Conservation (phyloP, 2,797 vertebrate genomes). For the Tarsius wallacei region DNA sequence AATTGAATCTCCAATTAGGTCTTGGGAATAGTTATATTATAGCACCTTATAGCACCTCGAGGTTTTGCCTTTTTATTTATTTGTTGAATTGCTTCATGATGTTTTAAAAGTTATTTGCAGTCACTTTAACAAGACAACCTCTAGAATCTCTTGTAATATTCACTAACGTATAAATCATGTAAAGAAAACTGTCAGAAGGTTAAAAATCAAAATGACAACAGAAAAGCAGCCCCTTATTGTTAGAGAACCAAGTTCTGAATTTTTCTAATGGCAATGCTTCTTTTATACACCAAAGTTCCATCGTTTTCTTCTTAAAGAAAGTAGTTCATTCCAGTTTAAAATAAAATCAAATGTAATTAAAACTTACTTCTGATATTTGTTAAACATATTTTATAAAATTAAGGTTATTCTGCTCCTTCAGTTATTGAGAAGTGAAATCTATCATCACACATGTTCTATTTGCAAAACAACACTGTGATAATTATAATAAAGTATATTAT, state of each 20-base stretch:
- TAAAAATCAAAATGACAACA: conserved; percentile 43
- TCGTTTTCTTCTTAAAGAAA: conserved; percentile 61
- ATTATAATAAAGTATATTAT: neutral
- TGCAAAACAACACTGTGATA: conserved; percentile 42
- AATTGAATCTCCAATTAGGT: conserved; percentile 60
- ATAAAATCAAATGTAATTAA: conserved; percentile 60
- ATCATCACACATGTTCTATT: neutral
- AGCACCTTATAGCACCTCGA: neutral
- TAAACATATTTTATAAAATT: conserved; percentile 21
- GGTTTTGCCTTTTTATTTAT: conserved; percentile 35
- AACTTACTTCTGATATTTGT: conserved; percentile 47
- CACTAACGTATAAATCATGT: conserved; percentile 1
- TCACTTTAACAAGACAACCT: conserved; percentile 30
- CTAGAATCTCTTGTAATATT: conserved; percentile 49
- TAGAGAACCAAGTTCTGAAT: conserved; percentile 57
- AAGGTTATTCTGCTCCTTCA: conserved; percentile 27
- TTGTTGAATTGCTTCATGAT: conserved; percentile 35
- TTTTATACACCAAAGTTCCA: conserved; percentile 54
- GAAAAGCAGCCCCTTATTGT: neutral
- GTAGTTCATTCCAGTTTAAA: conserved; percentile 60
- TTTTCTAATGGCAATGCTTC: conserved; percentile 34
- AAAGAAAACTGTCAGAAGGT: conserved; percentile 51
- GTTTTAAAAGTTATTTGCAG: conserved; percentile 41
- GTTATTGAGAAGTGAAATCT: conserved; percentile 53
- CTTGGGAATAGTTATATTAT: conserved; percentile 38